These are phyloP conservation scores for Chrysotoxum bicinctum DNA, from an alignment of 2,888 invertebrate species.

Conservation along the genomic window DNA sequence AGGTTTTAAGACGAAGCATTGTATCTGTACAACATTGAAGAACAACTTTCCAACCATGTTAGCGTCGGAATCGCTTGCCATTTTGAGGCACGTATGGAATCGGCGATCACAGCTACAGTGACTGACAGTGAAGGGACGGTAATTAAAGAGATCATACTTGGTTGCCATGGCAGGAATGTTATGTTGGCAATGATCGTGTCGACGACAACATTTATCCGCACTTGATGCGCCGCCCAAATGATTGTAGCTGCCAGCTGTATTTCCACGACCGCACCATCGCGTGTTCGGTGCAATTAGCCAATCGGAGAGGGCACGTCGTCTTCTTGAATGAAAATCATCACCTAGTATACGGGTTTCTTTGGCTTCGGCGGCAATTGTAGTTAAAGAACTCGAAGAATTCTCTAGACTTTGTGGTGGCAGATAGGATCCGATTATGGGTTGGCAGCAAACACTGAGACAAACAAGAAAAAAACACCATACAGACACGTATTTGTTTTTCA, in stretches of 20 bases:
- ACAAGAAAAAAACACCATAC: conserved; percentile 32
- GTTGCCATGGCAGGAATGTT: conserved; percentile 92
- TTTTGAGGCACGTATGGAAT: conserved; percentile 95
- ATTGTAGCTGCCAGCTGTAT: conserved; percentile 89
- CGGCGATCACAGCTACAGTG: conserved; percentile 95
- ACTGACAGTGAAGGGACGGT: conserved; percentile 93
- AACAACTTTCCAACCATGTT: conserved; percentile 95
- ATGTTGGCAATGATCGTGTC: conserved; percentile 93
- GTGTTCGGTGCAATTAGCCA: conserved; percentile 93
- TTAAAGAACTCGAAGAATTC: conserved; percentile 38
- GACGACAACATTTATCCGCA: conserved; percentile 93
- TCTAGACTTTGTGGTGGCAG: conserved; percentile 32
- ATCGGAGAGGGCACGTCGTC: conserved; percentile 82
- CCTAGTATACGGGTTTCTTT: background rate
- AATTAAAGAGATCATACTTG: conserved; percentile 93
- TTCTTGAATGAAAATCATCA: conserved; percentile 72
- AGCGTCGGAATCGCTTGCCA: conserved; percentile 92
- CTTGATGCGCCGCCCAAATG: conserved; percentile 91
- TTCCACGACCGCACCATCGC: conserved; percentile 96
- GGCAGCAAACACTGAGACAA: conserved; percentile 14
- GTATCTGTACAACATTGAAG: conserved; percentile 97
- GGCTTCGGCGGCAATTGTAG: background rate
- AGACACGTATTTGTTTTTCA: background rate
- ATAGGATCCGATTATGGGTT: conserved; percentile 10
- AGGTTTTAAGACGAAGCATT: conserved; percentile 93